Evolutionary conservation across 2,797 vertebrate genomes (phyloP), one percentile per base, ranked within the genome.

Genomic region (Zalophus californianus): DNA sequence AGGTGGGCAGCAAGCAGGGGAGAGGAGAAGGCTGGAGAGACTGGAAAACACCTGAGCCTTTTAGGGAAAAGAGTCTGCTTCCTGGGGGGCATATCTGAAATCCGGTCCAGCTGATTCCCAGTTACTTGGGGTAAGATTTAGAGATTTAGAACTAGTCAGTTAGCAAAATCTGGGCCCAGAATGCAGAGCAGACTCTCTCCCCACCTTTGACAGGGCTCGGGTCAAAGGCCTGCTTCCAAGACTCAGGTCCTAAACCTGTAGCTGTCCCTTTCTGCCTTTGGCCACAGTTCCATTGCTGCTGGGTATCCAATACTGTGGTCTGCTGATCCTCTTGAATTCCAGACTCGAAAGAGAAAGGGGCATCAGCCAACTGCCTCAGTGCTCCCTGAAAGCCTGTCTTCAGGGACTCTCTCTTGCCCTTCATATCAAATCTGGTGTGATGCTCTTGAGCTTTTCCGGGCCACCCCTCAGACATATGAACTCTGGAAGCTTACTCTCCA

Each of bases 161-260:
- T 77, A 96, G 78, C 58, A 73, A 93, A 96, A 89, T 48, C 88
- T 83, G 60, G 68, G 38, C 78, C 52, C 75, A 35, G 66, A 73
- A 83, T 29, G n/a, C 29, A 44, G 35, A 32, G 68, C 23, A 5
- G 52, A 35, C 10, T 54, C 29, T 80, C 83, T 78, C 27, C 35
- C 20, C 0, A 1, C 15, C 38, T 14, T 82, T 20, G 2, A 1
- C 27, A 1, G 72, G 75, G 38, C 60, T 68, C 27, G 15, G 41
- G 50, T 62, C 60, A 60, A 84, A 84, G 75, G 56, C 27, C 82
- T 90, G 77, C 48, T 35, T 15, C n/a, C 9, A 2, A 21, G 32
- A 11, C 79, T 15, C 56, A 3, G 52, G 58, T 20, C 58, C 41
- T 48, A 27, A 68, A 56, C 48, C 68, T 89, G 60, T 48, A 79